Base-by-base conservation (phyloP, 2,888 invertebrate genomes). In the Drosophila planitibia region DNA sequence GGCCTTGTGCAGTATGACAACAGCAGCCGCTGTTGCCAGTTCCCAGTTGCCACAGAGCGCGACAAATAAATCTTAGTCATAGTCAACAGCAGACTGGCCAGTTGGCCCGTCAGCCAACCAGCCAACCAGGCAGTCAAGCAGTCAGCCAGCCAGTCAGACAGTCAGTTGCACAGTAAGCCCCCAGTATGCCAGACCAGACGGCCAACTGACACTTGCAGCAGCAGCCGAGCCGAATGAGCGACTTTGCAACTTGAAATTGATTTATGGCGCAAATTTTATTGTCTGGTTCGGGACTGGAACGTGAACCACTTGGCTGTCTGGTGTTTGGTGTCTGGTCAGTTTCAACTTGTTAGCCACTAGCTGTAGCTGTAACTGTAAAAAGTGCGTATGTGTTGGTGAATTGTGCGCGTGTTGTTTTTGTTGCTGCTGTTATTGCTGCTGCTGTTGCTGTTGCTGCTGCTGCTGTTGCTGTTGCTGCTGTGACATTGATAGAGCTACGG, bases 21-120 rank as follows among this genome's bases (percentile, higher is more conserved):
- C 91, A 92, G 91, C 92, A 92, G 92, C 90, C 92, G 92, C 90
- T 91, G 91, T 90, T 90, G 91, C 89, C 91, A 92, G 92, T 92
- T 79, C 90, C 85, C 84, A 85, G 85, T 74, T 74, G 79, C 76
- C 83, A 55, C 73, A 77, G 74, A 72, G 79, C 76, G 81, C 80
- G 80, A 84, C 88, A 88, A 90, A 90, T 90, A 91, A 91, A 90
- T 90, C 91, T 90, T 91, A 88, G 85, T 85, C 87, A 88, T 64
- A 74, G 73, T 61, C 74, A 74, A 49, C 52, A 65, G 63, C 78
- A 81, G 74, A 63, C 70, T 70, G 70, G 71, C 62, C 83, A 81
- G 74, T 68, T 53, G 41, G 62, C 51, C 52, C 62, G 75, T 53
- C 70, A 61, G 62, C 57, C 68, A 76, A 70, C 67, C 55, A 67